Conservation (phyloP, 2,113 vertebrate genomes). For the Trogon surrucura region DNA sequence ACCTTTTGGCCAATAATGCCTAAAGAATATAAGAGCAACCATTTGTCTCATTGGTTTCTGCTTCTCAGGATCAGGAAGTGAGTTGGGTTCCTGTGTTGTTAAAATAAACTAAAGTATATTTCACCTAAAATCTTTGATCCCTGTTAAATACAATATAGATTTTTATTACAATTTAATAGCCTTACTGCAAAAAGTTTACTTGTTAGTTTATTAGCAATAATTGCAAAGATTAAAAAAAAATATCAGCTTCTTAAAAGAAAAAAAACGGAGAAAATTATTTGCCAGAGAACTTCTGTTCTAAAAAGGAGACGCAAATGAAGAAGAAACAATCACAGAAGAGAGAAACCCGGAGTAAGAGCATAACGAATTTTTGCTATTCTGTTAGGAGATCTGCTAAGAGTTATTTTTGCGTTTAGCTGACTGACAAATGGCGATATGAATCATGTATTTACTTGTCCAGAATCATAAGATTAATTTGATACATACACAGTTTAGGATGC, state of each 20-base stretch:
- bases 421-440: not conserved
- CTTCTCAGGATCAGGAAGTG: not conserved
- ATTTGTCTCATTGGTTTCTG: not conserved
- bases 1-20: not conserved
- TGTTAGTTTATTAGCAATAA: not conserved
- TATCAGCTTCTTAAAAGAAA: not conserved
- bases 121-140: not conserved
- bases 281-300: not conserved
- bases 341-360: not conserved
- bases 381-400: not conserved
- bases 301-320: not conserved
- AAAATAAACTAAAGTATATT: not conserved
- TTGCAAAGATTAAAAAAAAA: not conserved
- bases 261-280: not conserved
- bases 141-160: not conserved
- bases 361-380: not conserved
- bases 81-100: not conserved
- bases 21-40: not conserved
- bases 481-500: not conserved
- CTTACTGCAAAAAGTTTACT: not conserved
- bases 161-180: not conserved
- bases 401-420: not conserved
- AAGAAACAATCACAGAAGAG: not conserved
- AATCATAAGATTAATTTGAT: not conserved
- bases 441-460: not conserved